Percentiles rank a stretch among this genome's conserved stretches.
Evolutionary conservation across 2,888 invertebrate species (phyloP).

Genomic region (Chrysolina haemoptera): DNA sequence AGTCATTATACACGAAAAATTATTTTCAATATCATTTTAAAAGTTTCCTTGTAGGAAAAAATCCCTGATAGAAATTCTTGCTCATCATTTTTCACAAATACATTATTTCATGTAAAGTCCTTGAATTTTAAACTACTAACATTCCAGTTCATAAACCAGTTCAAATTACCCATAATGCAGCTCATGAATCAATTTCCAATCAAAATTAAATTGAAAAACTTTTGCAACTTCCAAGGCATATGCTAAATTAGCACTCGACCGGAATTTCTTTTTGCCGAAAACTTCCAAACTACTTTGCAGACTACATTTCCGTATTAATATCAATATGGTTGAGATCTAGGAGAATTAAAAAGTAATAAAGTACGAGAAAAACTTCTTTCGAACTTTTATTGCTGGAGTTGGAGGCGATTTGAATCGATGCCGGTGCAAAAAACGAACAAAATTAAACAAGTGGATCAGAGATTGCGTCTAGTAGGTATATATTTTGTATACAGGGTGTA

Average conservation of each 20-base stretch:
- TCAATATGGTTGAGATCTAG: conserved; percentile 30
- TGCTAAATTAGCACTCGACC: background rate
- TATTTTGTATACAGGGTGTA: too few relatives aligned
- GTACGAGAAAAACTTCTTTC: conserved; percentile 37
- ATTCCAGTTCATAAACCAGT: background rate
- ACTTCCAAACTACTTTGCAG: conserved; percentile 10
- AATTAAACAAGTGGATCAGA: background rate
- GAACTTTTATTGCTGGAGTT: conserved; percentile 43
- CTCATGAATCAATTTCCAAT: conserved; percentile 4
- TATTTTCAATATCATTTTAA: too few relatives aligned
- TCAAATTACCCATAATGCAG: background rate
- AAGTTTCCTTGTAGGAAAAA: too few relatives aligned
- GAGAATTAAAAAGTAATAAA: conserved; percentile 42
- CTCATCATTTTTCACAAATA: background rate
- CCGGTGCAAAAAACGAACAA: background rate
- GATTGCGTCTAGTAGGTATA: background rate
- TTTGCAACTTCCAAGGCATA: background rate
- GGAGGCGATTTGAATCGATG: background rate
- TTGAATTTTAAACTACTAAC: background rate
- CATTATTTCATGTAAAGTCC: too few relatives aligned
- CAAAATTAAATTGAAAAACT: conserved; percentile 11
- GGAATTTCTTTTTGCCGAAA: background rate
- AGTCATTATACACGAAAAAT: too few relatives aligned
- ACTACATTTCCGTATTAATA: conserved; percentile 29
- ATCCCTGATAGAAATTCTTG: background rate